These are phyloP conservation scores for Xylocopa sonorina DNA, from an alignment of 1,140 invertebrate genomes.

Conservation along the genomic window DNA sequence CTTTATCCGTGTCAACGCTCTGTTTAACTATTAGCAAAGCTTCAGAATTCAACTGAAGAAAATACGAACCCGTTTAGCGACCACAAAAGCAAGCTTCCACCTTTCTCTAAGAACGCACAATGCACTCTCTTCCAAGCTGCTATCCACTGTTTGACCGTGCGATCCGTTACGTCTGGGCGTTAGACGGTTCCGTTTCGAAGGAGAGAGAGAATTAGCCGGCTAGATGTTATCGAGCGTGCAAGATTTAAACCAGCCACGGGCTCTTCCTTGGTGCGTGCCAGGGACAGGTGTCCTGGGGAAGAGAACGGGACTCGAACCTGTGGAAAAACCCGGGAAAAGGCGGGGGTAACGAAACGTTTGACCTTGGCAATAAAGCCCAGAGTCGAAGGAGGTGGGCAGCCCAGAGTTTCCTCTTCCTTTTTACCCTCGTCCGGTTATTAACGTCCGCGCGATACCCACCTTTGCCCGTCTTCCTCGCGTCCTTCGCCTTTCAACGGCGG, in stretches of 20 bases:
- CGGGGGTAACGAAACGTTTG: conserved; percentile 38
- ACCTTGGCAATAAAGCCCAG: conserved; percentile 36
- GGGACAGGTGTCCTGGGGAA: conserved; percentile 34
- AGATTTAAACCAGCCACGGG: conserved; percentile 25
- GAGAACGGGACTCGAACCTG: not conserved
- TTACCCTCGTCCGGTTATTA: conserved; percentile 4
- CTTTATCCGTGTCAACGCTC: no score
- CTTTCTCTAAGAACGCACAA: not conserved
- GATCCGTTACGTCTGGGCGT: not conserved
- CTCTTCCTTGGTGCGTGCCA: conserved; percentile 25
- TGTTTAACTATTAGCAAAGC: no score
- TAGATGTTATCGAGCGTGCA: not conserved
- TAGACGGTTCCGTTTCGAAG: not conserved
- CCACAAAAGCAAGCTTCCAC: not conserved
- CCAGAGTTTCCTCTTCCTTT: conserved; percentile 17
- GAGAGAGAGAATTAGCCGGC: not conserved
- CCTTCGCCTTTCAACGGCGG: not conserved
- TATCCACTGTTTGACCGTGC: not conserved
- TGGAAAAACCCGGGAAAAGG: not conserved
- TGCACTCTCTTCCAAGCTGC: not conserved
- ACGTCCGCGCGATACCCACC: conserved; percentile 3
- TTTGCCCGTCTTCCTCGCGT: not conserved
- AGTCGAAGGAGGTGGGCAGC: not conserved
- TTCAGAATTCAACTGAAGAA: not conserved
- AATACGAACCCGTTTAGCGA: no score